Conservation (phyloP, 64 coral and sea anemone genomes). For the Astreopora myriophthalma region DNA sequence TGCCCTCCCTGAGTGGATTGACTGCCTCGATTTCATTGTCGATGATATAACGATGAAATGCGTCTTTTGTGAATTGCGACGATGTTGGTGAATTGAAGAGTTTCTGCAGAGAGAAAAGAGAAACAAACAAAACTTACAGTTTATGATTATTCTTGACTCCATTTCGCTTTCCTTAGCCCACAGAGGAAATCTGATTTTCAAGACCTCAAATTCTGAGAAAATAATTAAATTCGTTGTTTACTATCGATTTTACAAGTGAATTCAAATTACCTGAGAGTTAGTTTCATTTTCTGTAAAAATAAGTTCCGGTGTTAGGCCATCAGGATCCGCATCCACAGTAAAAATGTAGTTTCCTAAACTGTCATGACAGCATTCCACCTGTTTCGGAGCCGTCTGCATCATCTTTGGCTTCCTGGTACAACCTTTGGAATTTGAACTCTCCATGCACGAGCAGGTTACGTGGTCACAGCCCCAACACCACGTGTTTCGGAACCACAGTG, state of each 20-base stretch:
- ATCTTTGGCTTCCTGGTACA: slow-evolving; percentile 40
- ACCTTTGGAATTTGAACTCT: neutral
- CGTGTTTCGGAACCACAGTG: slow-evolving; percentile 82
- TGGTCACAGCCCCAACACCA: slow-evolving; percentile 83
- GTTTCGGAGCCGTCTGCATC: slow-evolving; percentile 11
- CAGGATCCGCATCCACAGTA: slow-evolving; percentile 14
- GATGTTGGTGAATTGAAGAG: slow-evolving; percentile 38
- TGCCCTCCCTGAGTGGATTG: slow-evolving; percentile 52
- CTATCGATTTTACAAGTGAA: too few species aligned
- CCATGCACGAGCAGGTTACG: slow-evolving; percentile 21
- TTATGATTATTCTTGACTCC: neutral
- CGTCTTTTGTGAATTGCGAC: slow-evolving; percentile 55
- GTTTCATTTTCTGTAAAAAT: slow-evolving; percentile 93
- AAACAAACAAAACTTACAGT: neutral
- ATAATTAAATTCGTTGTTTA: too few species aligned
- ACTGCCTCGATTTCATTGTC: slow-evolving; percentile 41
- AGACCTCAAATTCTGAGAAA: too few species aligned
- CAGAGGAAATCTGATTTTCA: too few species aligned
- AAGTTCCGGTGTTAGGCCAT: slow-evolving; percentile 36
- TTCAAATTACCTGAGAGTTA: slow-evolving; percentile 64
- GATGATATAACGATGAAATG: slow-evolving; percentile 89
- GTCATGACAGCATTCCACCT: slow-evolving; percentile 58
- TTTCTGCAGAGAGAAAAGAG: neutral
- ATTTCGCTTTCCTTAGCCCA: too few species aligned
- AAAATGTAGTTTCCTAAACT: slow-evolving; percentile 57